Conservation (phyloP, 2,888 invertebrate genomes). For the Mayetiola destructor region DNA sequence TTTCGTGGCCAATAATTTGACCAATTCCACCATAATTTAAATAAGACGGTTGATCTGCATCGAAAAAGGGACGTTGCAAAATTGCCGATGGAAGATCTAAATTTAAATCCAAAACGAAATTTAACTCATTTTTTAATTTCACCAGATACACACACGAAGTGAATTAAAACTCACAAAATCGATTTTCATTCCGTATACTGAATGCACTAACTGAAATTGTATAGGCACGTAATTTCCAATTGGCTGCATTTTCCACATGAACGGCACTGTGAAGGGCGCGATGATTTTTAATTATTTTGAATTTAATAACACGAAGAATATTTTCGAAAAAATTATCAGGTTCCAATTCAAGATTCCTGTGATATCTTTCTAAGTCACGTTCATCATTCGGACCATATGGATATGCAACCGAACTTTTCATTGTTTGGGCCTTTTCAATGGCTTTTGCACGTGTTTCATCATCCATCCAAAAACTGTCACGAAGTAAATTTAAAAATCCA, state of each 20-base stretch:
- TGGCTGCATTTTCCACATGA: conserved; percentile 31
- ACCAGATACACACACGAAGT: too few relatives aligned
- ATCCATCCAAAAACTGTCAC: conserved; percentile 78
- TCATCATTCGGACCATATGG: conserved; percentile 58
- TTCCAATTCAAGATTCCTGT: neutral
- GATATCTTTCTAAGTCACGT: conserved; percentile 17
- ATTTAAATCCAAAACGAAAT: too few relatives aligned
- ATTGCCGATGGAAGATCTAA: too few relatives aligned
- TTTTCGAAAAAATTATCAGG: neutral
- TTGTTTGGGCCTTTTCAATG: conserved; percentile 51
- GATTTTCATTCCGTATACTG: too few relatives aligned
- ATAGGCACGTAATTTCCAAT: neutral
- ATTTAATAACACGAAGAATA: neutral
- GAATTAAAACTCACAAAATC: too few relatives aligned
- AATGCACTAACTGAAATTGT: neutral
- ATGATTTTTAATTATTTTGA: neutral
- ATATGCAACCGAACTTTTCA: conserved; percentile 73
- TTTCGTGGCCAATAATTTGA: conserved; percentile 83
- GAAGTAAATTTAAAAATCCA: conserved; percentile 61
- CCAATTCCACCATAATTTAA: conserved; percentile 89
- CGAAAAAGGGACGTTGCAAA: too few relatives aligned
- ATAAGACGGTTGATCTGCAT: conserved; percentile 74
- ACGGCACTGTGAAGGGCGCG: neutral
- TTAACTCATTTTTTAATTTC: neutral
- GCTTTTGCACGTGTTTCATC: conserved; percentile 53